These are phyloP conservation scores for Bovichtus diacanthus DNA, from an alignment of 2,797 vertebrate species.

Conservation along the genomic window DNA sequence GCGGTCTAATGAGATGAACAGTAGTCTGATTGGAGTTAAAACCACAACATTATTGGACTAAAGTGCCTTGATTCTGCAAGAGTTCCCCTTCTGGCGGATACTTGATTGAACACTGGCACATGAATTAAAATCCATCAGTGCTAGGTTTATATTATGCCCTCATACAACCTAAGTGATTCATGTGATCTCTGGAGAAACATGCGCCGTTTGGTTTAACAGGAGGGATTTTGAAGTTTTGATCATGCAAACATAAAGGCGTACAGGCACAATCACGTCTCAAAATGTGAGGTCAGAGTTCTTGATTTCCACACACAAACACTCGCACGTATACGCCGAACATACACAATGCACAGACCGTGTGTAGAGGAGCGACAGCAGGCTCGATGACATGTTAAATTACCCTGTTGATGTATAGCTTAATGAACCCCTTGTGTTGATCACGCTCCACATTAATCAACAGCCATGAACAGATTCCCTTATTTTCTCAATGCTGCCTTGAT, in stretches of 20 bases:
- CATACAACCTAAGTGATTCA: background rate
- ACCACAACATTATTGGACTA: slow-evolving; percentile 2
- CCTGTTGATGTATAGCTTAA: slow-evolving; percentile 99
- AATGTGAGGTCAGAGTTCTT: slow-evolving; percentile 49
- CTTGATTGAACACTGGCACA: slow-evolving; percentile 3
- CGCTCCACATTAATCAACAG: slow-evolving; percentile 99
- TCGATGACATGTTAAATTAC: slow-evolving; percentile 99
- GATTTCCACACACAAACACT: slow-evolving; percentile 42
- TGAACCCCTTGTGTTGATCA: slow-evolving; percentile 99
- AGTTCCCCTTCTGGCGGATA: background rate
- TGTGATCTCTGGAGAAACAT: slow-evolving; percentile 14
- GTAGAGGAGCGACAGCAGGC: slow-evolving; percentile 91
- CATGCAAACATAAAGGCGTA: slow-evolving; percentile 38
- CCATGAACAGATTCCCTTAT: slow-evolving; percentile 99
- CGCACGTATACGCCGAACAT: slow-evolving; percentile 38
- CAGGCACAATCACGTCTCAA: slow-evolving; percentile 21
- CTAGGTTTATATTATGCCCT: slow-evolving; percentile 3
- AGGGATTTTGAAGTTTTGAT: slow-evolving; percentile 26
- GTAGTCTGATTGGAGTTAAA: slow-evolving; percentile 28
- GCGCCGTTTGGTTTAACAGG: slow-evolving; percentile 23
- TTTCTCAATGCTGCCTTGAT: slow-evolving; percentile 99
- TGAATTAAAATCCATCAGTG: background rate
- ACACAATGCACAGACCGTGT: slow-evolving; percentile 60
- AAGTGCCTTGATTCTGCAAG: slow-evolving; percentile 7
- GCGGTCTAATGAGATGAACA: slow-evolving; percentile 61